Conservation (phyloP, 1,140 invertebrate genomes). For the Drosophila leontia region DNA sequence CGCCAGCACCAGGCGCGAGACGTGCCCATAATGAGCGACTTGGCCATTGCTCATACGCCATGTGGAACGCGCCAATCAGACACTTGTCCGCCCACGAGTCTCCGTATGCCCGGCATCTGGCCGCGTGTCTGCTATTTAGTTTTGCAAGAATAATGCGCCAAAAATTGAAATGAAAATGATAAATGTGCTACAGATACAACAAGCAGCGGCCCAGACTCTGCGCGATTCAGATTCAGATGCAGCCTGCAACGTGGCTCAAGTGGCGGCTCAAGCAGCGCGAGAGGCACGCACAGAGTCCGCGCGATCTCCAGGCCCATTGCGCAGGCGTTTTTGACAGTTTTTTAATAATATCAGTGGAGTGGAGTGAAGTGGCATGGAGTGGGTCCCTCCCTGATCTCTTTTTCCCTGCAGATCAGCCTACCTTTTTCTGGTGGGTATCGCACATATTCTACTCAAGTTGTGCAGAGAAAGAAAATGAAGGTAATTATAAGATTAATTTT, state of each 20-base stretch:
- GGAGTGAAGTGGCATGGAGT: constrained; percentile 25
- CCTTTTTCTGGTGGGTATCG: constrained; percentile 56
- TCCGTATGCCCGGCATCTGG: constrained; percentile 15
- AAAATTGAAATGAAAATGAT: constrained; percentile 83
- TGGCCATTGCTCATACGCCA: constrained; percentile 74
- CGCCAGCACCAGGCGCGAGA: constrained; percentile 49
- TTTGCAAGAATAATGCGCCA: constrained; percentile 74
- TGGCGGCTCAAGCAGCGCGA: constrained; percentile 23
- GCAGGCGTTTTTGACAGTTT: constrained; percentile 83
- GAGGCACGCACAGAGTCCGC: constrained; percentile 51
- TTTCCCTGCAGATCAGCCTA: constrained; percentile 61
- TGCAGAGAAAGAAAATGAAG: constrained; percentile 22
- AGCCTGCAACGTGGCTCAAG: constrained; percentile 9
- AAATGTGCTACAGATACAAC: constrained; percentile 78
- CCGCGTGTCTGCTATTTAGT: constrained; percentile 61
- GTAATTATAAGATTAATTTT: too few relatives aligned
- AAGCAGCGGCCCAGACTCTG: constrained; percentile 29
- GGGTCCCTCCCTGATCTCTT: constrained; percentile 5
- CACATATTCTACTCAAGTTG: constrained; percentile 26
- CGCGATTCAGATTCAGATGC: constrained; percentile 11
- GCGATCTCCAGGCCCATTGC: constrained; percentile 60
- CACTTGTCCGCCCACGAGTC: constrained; percentile 72
- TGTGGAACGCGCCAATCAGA: constrained; percentile 79
- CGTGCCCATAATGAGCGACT: constrained; percentile 73
- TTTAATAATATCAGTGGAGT: constrained; percentile 76